Conservation (phyloP, 1,140 invertebrate genomes). For the Colletes gigas region DNA sequence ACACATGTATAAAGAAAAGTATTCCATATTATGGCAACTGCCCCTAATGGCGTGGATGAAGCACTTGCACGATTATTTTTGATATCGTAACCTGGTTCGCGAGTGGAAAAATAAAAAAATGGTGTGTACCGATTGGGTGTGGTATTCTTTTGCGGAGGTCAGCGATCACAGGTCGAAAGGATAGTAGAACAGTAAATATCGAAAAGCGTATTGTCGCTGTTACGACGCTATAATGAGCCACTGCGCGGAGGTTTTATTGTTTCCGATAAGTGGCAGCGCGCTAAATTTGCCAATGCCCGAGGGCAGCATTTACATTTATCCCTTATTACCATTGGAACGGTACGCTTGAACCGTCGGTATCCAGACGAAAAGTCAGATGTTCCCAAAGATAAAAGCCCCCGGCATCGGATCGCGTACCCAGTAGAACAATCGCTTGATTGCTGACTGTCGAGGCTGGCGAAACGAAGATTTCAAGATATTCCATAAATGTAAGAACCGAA, state of each 20-base stretch:
- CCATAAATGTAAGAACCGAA: constrained; percentile 75
- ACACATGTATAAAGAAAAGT: too few species aligned
- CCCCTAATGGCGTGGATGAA: too few species aligned
- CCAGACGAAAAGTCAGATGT: constrained; percentile 48
- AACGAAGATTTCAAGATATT: constrained; percentile 76
- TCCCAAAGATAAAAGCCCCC: constrained; percentile 51
- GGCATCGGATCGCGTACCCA: constrained; percentile 41
- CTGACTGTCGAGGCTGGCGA: constrained; percentile 42
- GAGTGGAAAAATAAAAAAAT: too few species aligned
- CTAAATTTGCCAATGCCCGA: constrained; percentile 24
- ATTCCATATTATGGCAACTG: too few species aligned
- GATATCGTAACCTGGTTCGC: too few species aligned
- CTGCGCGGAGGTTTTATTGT: neutral
- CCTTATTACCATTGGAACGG: constrained; percentile 16
- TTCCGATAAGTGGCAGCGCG: neutral
- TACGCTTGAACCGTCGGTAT: neutral
- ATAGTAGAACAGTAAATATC: neutral
- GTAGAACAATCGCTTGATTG: constrained; percentile 64
- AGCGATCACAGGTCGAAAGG: too few species aligned
- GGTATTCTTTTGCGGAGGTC: too few species aligned
- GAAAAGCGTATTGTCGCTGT: neutral
- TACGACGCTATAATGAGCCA: neutral
- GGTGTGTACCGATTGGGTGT: too few species aligned
- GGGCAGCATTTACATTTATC: constrained; percentile 5
- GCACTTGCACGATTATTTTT: too few species aligned